Conservation (phyloP, 1,140 invertebrate species). For the Varroa destructor region DNA sequence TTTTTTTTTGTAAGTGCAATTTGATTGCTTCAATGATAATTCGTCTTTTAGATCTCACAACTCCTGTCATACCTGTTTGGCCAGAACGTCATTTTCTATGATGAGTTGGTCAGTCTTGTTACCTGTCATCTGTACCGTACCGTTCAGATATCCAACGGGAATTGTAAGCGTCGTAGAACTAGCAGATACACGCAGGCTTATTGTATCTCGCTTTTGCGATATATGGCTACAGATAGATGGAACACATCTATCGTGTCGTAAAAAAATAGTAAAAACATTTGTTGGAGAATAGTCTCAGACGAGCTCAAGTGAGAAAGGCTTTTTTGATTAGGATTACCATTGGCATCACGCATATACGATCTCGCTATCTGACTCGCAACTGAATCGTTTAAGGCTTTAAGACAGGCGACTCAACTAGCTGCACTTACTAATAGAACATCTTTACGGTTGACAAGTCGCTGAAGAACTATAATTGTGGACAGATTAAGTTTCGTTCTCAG, state of each 20-base stretch:
- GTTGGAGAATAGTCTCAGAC: neutral
- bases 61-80: neutral
- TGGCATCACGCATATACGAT: neutral
- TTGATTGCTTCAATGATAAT: too few species aligned
- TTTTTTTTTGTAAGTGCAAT: too few species aligned
- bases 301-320: neutral
- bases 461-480: neutral
- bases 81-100: conserved; percentile 3
- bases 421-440: conserved; percentile 33
- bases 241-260: conserved; percentile 5
- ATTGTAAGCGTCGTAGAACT: neutral
- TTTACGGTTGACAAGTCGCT: conserved; percentile 35
- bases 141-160: neutral
- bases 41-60: too few species aligned
- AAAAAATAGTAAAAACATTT: neutral
- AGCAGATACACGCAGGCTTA: neutral
- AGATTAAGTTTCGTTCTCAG: neutral
- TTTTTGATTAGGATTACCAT: neutral
- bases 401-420: conserved; percentile 34
- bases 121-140: neutral
- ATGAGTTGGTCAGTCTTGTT: neutral
- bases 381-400: conserved; percentile 36
- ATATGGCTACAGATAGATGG: neutral
- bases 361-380: conserved; percentile 35
- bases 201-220: neutral